Base-by-base conservation (phyloP, 2,797 vertebrate species). In the Ctenosaura bakeri region DNA sequence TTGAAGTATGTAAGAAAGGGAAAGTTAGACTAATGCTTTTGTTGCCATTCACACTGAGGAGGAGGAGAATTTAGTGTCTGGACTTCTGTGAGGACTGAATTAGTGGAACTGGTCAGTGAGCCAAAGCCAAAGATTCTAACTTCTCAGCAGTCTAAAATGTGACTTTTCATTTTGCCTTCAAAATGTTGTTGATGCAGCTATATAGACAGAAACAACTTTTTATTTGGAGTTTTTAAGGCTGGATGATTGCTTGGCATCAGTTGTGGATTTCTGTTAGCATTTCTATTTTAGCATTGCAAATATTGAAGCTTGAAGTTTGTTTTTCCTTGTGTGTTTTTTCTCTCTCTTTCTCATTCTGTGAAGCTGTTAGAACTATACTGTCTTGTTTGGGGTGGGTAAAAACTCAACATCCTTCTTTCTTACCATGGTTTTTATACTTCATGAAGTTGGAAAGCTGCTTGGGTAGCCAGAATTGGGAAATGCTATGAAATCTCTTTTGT, bases 211-310 rank as follows among this genome's bases (percentile, higher is more conserved):
- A 50, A 46, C 35, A 54, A 35, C 66, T n/a, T 77, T 84, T 29
- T 56, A 69, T 42, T 85, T 85, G n/a, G n/a, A 14, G 64, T 26
- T 71, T 54, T 24, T 38, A 24, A 10, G 29, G 46, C 52, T 73
- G 52, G 84, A 81, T 26, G 78, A 46, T 35, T 46, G 80, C 54
- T 38, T 81, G 46, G 38, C 5, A 50, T 83, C 6, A 71, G 86
- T 74, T 6, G n/a, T 84, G 54, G 26, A 14, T 94, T 69, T 91
- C 9, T 32, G 24, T 64, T 82, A 54, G 38, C 9, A 6, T 83
- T 89, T 90, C 79, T 94, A 89, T 52, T 85, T 91, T 85, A 81
- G 66, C 42, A 24, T 85, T 80, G 82, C 86, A 85, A 88, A 88
- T 88, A 74, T 50, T 88, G 76, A 84, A 69, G 74, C 10, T 76